phyloP scores from a whole-genome alignment of 2,888 invertebrate genomes.

The Drosophila koepferae region DNA sequence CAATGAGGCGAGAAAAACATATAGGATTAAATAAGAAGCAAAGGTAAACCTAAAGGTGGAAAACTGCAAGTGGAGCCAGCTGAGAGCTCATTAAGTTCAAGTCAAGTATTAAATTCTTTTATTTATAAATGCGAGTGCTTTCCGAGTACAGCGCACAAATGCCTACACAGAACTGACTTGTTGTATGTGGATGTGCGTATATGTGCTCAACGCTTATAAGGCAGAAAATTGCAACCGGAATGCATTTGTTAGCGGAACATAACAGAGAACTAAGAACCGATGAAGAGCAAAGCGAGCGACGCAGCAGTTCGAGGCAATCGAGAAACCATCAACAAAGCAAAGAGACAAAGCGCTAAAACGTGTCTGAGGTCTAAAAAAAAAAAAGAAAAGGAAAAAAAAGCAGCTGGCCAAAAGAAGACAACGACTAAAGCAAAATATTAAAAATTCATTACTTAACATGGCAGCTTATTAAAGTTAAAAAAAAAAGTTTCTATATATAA shows the following conservation, averaged over 20 bases:
- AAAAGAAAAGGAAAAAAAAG: neutral
- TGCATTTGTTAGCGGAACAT: constrained; percentile 55
- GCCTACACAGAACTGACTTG: constrained; percentile 31
- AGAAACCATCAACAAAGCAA: constrained; percentile 24
- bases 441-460: neutral
- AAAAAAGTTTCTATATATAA: neutral
- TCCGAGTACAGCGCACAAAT: constrained; percentile 49
- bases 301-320: constrained; percentile 32
- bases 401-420: constrained; percentile 18
- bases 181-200: constrained; percentile 1
- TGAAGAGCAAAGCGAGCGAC: neutral
- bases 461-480: neutral
- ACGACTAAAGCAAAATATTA: neutral
- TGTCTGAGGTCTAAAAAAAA: constrained; percentile 13
- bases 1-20: neutral
- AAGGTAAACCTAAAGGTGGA: constrained; percentile 19
- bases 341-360: constrained; percentile 28
- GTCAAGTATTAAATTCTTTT: constrained; percentile 72
- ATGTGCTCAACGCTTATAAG: constrained; percentile 57
- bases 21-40: constrained; percentile 3
- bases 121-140: constrained; percentile 57
- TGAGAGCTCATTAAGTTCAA: constrained; percentile 67
- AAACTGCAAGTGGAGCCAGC: constrained; percentile 36
- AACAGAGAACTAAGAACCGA: constrained; percentile 29
- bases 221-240: constrained; percentile 75